These are phyloP conservation scores for Ornithorhynchus anatinus DNA, from an alignment of 2,113 vertebrate genomes.

Conservation along the genomic window DNA sequence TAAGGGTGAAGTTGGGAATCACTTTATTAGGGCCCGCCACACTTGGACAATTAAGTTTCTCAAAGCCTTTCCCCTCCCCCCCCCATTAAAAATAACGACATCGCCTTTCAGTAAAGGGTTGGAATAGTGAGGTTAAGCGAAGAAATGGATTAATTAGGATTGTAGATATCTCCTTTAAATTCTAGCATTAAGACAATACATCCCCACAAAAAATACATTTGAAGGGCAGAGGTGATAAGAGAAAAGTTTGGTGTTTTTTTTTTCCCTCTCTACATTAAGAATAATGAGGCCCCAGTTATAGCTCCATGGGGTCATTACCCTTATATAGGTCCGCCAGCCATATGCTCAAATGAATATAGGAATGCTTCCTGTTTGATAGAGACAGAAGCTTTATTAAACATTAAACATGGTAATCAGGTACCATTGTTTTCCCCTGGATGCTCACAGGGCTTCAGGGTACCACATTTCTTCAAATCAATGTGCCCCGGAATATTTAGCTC, in stretches of 20 bases:
- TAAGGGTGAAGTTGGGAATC: no score
- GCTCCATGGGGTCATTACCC: constrained; percentile 41
- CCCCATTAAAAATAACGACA: constrained; percentile 50
- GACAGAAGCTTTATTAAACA: not conserved
- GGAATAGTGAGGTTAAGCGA: constrained; percentile 45
- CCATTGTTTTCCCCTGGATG: no score
- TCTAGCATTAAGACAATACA: constrained; percentile 40
- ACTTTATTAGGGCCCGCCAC: constrained; percentile 36
- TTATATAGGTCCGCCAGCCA: constrained; percentile 12
- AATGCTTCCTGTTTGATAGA: not conserved
- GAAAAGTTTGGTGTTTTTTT: constrained; percentile 21
- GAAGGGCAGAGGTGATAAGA: constrained; percentile 23
- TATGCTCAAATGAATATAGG: constrained; percentile 7
- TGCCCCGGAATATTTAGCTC: no score
- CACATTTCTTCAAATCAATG: not conserved
- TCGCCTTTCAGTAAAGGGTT: constrained; percentile 54
- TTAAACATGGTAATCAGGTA: no score
- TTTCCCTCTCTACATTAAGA: constrained; percentile 38
- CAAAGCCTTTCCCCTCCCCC: constrained; percentile 50
- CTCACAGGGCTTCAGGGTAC: not conserved
- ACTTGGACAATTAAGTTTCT: constrained; percentile 54
- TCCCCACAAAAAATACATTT: constrained; percentile 40
- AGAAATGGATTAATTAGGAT: constrained; percentile 13
- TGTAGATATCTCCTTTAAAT: constrained; percentile 52
- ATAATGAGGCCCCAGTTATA: constrained; percentile 36